Conservation (phyloP, 2,888 invertebrate species). For the Cerastis rubricosa region DNA sequence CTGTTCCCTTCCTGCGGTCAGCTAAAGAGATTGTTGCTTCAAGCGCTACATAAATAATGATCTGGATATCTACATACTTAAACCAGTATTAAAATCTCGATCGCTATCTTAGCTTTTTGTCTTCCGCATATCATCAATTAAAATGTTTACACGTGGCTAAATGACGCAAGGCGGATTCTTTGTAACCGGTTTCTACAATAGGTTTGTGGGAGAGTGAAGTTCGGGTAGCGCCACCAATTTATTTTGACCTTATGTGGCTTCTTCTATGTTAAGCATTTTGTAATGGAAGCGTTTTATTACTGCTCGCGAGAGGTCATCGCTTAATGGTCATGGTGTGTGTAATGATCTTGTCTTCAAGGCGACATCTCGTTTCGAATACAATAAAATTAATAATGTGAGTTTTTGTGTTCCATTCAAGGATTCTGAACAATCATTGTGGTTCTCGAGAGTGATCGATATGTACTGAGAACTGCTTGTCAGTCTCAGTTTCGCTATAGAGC, state of each 20-base stretch:
- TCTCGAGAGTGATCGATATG: slow-evolving; percentile 69
- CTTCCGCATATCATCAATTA: slow-evolving; percentile 89
- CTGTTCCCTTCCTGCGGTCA: slow-evolving; percentile 26
- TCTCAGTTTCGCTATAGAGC: slow-evolving; percentile 65
- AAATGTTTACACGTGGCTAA: slow-evolving; percentile 88
- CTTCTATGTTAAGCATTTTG: slow-evolving; percentile 59
- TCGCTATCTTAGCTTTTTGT: slow-evolving; percentile 82
- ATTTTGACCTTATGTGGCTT: slow-evolving; percentile 76
- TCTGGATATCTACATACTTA: slow-evolving; percentile 64
- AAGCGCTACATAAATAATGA: slow-evolving; percentile 62
- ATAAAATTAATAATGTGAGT: slow-evolving; percentile 85
- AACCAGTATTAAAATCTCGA: slow-evolving; percentile 78
- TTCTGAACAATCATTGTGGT: slow-evolving; percentile 73
- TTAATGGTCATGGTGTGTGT: slow-evolving; percentile 76
- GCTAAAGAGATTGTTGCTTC: slow-evolving; percentile 44
- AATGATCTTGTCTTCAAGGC: slow-evolving; percentile 85
- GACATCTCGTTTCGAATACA: slow-evolving; percentile 85
- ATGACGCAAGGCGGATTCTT: slow-evolving; percentile 87
- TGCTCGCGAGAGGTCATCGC: slow-evolving; percentile 73
- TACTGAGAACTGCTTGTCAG: slow-evolving; percentile 65
- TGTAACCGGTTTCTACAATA: slow-evolving; percentile 85
- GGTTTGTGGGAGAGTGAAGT: slow-evolving; percentile 84
- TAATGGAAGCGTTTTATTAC: slow-evolving; percentile 60
- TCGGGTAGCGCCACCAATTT: slow-evolving; percentile 84
- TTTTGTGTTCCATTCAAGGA: slow-evolving; percentile 87